phyloP scores from a whole-genome alignment of 2,888 invertebrate species.

The Drosophila histrio region DNA sequence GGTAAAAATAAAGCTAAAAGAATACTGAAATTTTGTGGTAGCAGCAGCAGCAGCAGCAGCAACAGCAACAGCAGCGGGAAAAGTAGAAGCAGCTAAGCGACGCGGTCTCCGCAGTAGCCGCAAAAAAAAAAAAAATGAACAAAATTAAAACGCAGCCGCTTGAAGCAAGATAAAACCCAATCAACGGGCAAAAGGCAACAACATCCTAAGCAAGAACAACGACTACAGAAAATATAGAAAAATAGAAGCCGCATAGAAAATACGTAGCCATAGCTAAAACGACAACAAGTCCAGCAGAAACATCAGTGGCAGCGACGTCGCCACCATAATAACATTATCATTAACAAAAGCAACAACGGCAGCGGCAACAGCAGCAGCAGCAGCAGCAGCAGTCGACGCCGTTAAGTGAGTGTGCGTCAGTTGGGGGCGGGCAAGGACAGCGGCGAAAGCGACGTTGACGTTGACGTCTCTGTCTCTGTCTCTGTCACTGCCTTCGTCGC shows the following conservation, averaged over 20 bases:
- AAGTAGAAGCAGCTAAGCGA: conserved; percentile 42
- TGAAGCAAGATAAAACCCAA: conserved; percentile 62
- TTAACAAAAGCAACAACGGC: conserved; percentile 40
- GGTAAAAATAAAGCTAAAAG: conserved; percentile 71
- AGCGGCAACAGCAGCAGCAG: conserved; percentile 18
- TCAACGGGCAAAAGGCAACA: conserved; percentile 50
- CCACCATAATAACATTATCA: conserved; percentile 57
- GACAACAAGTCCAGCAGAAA: conserved; percentile 55
- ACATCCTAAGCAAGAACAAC: no score
- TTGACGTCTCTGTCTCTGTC: conserved; percentile 10
- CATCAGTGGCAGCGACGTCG: conserved; percentile 35
- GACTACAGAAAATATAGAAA: conserved; percentile 36
- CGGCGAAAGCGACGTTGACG: conserved; percentile 29
- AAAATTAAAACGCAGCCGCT: conserved; percentile 73
- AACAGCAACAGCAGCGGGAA: not conserved
- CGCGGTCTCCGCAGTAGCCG: conserved; percentile 32
- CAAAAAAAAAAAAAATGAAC: conserved; percentile 56
- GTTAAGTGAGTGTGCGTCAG: conserved; percentile 64
- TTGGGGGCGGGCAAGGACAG: conserved; percentile 69
- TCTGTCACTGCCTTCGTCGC: conserved; percentile 21
- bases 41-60: conserved; percentile 29
- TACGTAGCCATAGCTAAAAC: conserved; percentile 38
- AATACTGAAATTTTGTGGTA: conserved; percentile 58
- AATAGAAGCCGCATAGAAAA: conserved; percentile 61
- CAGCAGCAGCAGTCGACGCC: conserved; percentile 32